These are phyloP conservation scores for Polypedilum pembai DNA, from an alignment of 1,140 invertebrate species.

Conservation along the genomic window DNA sequence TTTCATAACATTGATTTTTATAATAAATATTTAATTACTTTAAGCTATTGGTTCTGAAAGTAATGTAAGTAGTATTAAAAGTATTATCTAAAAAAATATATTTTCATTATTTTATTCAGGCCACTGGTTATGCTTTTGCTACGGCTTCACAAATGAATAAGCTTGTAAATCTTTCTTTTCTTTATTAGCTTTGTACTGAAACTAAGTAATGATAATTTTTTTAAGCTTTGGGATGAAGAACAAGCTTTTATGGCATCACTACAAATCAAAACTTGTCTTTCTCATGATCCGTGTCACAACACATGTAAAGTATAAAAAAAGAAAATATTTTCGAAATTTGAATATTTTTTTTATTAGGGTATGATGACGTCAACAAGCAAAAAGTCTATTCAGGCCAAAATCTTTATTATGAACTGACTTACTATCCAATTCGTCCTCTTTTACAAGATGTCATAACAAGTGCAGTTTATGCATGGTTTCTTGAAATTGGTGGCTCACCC, in stretches of 20 bases:
- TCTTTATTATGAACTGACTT: neutral
- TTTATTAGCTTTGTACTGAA: too few species aligned
- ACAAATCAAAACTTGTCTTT: neutral
- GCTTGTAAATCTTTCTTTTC: neutral
- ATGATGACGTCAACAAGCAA: neutral
- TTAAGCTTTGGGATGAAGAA: neutral
- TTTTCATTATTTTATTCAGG: neutral
- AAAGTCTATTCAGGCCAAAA: neutral
- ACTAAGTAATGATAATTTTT: too few species aligned
- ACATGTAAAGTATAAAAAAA: neutral
- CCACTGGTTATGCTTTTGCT: neutral
- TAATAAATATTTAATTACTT: too few species aligned
- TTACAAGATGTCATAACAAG: neutral
- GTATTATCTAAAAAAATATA: neutral
- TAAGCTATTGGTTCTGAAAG: neutral
- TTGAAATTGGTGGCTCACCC: neutral
- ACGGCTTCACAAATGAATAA: neutral
- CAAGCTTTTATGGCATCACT: neutral
- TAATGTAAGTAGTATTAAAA: neutral
- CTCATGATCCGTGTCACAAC: neutral
- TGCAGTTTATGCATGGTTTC: neutral
- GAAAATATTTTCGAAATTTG: too few species aligned
- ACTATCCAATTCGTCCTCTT: neutral
- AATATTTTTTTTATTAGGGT: too few species aligned
- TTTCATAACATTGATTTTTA: too few species aligned